Evolutionary conservation across 1,140 invertebrate species (phyloP).

Genomic region (Dinoponera quadriceps): DNA sequence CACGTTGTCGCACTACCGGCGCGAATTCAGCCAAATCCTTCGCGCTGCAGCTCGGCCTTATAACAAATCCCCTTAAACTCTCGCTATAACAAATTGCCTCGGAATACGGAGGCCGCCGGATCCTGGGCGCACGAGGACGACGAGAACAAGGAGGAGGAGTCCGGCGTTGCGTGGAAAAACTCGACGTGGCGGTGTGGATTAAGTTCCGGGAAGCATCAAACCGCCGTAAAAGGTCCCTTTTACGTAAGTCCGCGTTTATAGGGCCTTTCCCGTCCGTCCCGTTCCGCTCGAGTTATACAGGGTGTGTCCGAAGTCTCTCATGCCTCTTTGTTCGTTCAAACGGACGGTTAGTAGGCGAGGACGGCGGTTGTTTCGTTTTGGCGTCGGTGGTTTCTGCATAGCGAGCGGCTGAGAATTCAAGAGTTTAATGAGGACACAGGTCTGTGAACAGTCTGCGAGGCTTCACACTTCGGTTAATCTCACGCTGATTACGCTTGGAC

Average conservation of each 20-base stretch:
- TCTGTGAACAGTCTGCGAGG: background rate
- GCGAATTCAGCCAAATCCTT: conserved; percentile 45
- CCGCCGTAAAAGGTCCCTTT: conserved; percentile 42
- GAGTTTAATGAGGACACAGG: background rate
- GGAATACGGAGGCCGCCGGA: background rate
- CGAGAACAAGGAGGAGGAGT: background rate
- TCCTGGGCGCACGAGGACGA: conserved; percentile 7
- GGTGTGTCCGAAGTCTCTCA: conserved; percentile 2
- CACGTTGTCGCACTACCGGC: background rate
- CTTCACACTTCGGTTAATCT: conserved; percentile 25
- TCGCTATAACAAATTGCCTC: conserved; percentile 39
- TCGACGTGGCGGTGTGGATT: conserved; percentile 37
- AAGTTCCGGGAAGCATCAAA: conserved; percentile 49
- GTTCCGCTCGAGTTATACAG: conserved; percentile 13
- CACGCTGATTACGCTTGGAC: background rate
- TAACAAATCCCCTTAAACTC: conserved; percentile 43
- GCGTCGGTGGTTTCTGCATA: background rate
- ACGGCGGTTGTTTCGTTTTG: background rate
- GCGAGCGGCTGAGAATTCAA: conserved; percentile 12
- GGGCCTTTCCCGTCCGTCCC: background rate
- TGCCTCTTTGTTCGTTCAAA: no score
- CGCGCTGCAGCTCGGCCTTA: background rate
- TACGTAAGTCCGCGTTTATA: conserved; percentile 39
- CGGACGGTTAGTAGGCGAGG: background rate
- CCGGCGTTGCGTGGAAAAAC: conserved; percentile 54